These are phyloP conservation scores for Cantharis rustica DNA, from an alignment of 2,888 invertebrate species.

Conservation along the genomic window DNA sequence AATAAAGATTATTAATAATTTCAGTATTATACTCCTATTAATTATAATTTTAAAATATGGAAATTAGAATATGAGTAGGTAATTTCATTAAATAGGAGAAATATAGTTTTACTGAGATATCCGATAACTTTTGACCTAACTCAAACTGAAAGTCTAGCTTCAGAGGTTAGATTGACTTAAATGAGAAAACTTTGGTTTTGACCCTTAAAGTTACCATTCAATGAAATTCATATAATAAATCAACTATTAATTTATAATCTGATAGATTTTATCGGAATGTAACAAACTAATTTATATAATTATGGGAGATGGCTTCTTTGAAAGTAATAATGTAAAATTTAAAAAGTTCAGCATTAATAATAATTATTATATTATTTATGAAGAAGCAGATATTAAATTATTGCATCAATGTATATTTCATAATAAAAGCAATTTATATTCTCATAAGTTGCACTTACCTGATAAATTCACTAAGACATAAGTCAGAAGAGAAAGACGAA, in stretches of 20 bases:
- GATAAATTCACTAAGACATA: constrained; percentile 26
- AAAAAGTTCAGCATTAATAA: neutral
- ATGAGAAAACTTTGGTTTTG: constrained; percentile 10
- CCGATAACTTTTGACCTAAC: constrained; percentile 9
- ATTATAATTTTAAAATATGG: neutral
- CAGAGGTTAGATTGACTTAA: constrained; percentile 3
- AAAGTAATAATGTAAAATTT: neutral
- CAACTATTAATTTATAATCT: neutral
- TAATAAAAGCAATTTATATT: neutral
- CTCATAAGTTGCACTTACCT: constrained; percentile 20
- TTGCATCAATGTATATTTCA: neutral
- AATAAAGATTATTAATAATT: neutral
- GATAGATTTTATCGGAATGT: neutral
- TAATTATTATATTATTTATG: neutral
- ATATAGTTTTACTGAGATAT: neutral
- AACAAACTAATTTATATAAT: neutral
- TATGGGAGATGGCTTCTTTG: neutral
- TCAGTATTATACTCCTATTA: too few species aligned
- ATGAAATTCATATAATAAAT: constrained; percentile 2
- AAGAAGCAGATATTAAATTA: neutral
- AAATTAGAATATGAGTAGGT: neutral
- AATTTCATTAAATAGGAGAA: neutral
- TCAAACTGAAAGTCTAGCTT: constrained; percentile 20
- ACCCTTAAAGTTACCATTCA: neutral
- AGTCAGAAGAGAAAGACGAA: constrained; percentile 26